Evolutionary conservation across 2,888 invertebrate species (phyloP).

Genomic region (Xanthorhoe spadicearia): DNA sequence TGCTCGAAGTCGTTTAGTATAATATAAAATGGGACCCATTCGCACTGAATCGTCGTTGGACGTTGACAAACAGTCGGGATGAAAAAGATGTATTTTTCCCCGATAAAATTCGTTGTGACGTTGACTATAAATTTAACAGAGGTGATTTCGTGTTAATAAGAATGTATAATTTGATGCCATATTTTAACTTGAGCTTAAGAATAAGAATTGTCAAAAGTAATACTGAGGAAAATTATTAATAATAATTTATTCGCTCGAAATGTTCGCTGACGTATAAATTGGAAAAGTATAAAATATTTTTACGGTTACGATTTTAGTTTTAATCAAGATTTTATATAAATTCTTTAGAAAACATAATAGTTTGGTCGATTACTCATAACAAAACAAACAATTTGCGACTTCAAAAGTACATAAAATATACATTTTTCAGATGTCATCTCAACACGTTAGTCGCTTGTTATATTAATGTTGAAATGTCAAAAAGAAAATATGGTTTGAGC

Average conservation of each 20-base stretch:
- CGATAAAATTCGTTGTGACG: slow-evolving; percentile 74
- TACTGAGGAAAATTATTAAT: not conserved
- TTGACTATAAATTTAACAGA: slow-evolving; percentile 54
- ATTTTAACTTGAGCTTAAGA: slow-evolving; percentile 21
- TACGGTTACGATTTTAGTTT: not conserved
- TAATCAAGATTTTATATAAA: no score
- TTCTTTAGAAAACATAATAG: no score
- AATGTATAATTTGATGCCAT: slow-evolving; percentile 32
- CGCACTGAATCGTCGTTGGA: slow-evolving; percentile 67
- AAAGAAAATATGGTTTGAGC: not conserved
- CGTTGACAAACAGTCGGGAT: slow-evolving; percentile 77
- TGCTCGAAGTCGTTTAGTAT: slow-evolving; percentile 57
- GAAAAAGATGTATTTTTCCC: slow-evolving; percentile 78
- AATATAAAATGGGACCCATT: slow-evolving; percentile 75
- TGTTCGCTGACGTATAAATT: not conserved
- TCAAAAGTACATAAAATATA: not conserved
- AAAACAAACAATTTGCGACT: no score
- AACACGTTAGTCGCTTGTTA: not conserved
- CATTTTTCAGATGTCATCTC: not conserved
- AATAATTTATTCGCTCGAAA: not conserved
- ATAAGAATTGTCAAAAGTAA: slow-evolving; percentile 7
- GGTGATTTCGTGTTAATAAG: slow-evolving; percentile 50
- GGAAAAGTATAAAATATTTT: not conserved
- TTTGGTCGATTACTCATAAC: no score
- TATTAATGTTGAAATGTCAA: not conserved